Conservation (phyloP, 2,888 invertebrate genomes). For the Seladonia tumulorum region DNA sequence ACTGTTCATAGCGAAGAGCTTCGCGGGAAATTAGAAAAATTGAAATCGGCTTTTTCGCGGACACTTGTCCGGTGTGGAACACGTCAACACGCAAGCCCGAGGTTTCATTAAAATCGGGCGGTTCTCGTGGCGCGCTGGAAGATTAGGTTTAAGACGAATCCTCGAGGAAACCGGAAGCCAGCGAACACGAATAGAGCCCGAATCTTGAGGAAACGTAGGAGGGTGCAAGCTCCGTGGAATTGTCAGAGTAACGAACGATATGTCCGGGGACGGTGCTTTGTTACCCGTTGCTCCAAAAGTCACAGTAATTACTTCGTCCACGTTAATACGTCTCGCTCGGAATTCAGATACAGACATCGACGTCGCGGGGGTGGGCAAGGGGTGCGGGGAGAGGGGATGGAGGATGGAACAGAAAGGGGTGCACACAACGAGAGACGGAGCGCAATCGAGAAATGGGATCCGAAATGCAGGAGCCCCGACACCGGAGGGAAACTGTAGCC, state of each 20-base stretch:
- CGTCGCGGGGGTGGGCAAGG: neutral
- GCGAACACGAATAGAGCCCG: neutral
- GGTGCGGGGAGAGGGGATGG: no score
- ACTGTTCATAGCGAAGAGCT: neutral
- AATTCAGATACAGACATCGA: conserved; percentile 39
- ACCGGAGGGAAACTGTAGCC: neutral
- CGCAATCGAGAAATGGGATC: neutral
- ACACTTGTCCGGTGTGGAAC: neutral
- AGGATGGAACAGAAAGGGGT: neutral
- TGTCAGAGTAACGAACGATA: neutral
- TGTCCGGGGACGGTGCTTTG: neutral
- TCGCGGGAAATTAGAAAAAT: neutral
- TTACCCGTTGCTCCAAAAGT: conserved; percentile 18
- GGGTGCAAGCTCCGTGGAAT: neutral
- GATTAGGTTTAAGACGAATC: neutral
- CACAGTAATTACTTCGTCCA: conserved; percentile 42
- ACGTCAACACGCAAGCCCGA: neutral
- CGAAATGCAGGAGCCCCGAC: neutral
- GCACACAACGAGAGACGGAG: neutral
- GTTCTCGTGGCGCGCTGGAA: neutral
- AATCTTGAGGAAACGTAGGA: neutral
- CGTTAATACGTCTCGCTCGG: conserved; percentile 24
- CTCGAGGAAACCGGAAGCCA: neutral
- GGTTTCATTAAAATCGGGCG: neutral
- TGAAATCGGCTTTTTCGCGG: neutral